Evolutionary conservation across 2,888 invertebrate species (phyloP), one percentile per base, ranked within the genome.

Genomic region (Leptopilina myrica): DNA sequence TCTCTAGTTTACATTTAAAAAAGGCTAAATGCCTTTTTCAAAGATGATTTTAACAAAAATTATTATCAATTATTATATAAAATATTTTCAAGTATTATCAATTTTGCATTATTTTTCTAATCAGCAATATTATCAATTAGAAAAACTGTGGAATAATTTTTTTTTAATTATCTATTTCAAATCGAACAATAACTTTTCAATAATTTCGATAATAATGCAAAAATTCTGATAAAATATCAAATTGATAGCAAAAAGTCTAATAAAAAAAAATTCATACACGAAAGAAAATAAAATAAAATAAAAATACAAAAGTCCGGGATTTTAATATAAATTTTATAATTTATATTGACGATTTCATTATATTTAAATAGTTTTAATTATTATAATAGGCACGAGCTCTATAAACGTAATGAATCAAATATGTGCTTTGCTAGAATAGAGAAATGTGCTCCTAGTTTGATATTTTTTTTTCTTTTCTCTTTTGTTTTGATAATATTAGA

Each of bases 381-480:
- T 43, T 43, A 43, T 6, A 9, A 20, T 49, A 49, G 62, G 62
- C 62, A 62, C 62, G 20, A 62, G 9, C 15, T n/a, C 62, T 62
- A 49, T 49, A 49, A 9, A 49, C 4, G 11, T 11, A 20, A 20
- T 8, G 15, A 62, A 62, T 62, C 15, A 62, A 62, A 20, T 62
- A 20, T 62, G 20, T n/a, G 5, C 20, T 20, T 49, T 11, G 12
- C 11, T 49, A 62, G 62, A 15, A 20, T 20, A 59, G 15, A 59
- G 14, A 59, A 59, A 59, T n/a, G 59, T 59, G 59, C 59, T 8
- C n/a, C 26, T 64, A 62, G 62, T 9, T 62, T 62, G n/a, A 62
- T 62, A 62, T 20, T 14, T 15, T 64, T 8, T 20, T 20, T 20
- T 20, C 20, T 20, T 20, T n/a, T n/a, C n/a, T 20, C 20, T 11